Base-by-base conservation (phyloP, 1,140 invertebrate genomes). In the Drosophila melanica region DNA sequence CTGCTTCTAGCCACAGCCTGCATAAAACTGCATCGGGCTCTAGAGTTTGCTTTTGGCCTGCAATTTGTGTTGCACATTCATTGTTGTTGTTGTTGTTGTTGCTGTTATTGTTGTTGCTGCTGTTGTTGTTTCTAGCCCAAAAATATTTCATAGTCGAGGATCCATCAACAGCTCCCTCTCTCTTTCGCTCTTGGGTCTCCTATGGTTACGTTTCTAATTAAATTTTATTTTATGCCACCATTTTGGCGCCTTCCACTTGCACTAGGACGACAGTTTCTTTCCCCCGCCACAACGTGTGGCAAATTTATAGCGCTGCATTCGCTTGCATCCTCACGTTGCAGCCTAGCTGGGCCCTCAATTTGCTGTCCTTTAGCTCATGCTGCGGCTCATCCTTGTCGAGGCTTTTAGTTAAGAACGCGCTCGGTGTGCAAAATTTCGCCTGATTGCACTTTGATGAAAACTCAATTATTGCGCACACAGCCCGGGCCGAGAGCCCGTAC, bases 181-280 rank as follows among this genome's bases (percentile, higher is more conserved):
- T 20, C 39, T 20, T 44, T 11, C 39, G 6, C 39, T 18, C 23
- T 57, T 33, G 53, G 70, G 47, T 75, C 14, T 58, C 10, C 79
- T 80, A 75, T 79, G 77, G 77, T 65, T 80, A 89, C 84, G 85
- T 89, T 89, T 90, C 84, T 89, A 89, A 89, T 89, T 89, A 89
- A 89, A 89, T 89, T 89, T 89, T 89, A 89, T 89, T 87, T 89
- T 89, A 89, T 89, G 79, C 84, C 84, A 89, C 84, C 84, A 89
- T 84, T 89, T 89, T 71, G 79, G 80, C 79, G 85, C 84, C 79
- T 89, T 89, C 78, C 70, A 75, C 67, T 63, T 63, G 50, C 51
- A 42, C 70, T 20, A 44, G 48, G 48, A 16, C 44, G 8, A 5
- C 4, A 27, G 10, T 42, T n/a, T 5, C 16, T 12, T 12, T 4